Evolutionary conservation across 2,888 invertebrate species (phyloP), one percentile per base, ranked within the genome.

Genomic region (Pandemis corylana): DNA sequence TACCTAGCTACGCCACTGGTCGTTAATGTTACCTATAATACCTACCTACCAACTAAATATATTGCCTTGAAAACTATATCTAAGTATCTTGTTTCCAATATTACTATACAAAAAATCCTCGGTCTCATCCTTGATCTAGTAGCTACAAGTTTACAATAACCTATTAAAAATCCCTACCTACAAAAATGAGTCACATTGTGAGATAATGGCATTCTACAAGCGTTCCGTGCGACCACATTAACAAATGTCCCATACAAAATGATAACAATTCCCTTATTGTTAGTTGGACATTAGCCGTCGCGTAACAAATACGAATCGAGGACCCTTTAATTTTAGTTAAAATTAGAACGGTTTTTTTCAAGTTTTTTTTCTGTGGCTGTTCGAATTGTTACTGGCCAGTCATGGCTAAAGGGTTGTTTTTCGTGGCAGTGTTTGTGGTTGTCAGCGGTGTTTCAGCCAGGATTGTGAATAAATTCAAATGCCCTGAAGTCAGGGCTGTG

Each of bases 401-500:
- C n/a, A 84, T 84, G 81, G 81, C 83, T 75, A 86, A 85, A 78
- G 80, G 77, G 51, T 72, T 81, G 28, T 75, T 80, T 61, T 75
- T 80, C 63, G 72, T 88, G 53, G 76, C 88, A 75, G 66, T 89
- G 71, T 78, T 85, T 70, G 68, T 87, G 56, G 49, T 86, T 9
- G 72, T 85, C 2, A 77, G 80, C 79, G 76, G 79, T 53, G 81
- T 81, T 70, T 80, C 81, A 42, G 86, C 85, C 51, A 91, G 85
- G 80, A 92, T 93, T 79, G 89, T 95, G 56, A 96, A 96, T 82
- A 96, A 96, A 87, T 95, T 96, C 82, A 96, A 96, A 87, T 97
- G 97, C 83, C 97, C 97, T 0, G 95, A 95, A 95, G 98, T 98
- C 77, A 96, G 96, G 87, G 97, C 97, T 15, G 96, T 96, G 68